These are phyloP conservation scores for Cherax quadricarinatus DNA, from an alignment of 1,140 invertebrate genomes.

Conservation along the genomic window DNA sequence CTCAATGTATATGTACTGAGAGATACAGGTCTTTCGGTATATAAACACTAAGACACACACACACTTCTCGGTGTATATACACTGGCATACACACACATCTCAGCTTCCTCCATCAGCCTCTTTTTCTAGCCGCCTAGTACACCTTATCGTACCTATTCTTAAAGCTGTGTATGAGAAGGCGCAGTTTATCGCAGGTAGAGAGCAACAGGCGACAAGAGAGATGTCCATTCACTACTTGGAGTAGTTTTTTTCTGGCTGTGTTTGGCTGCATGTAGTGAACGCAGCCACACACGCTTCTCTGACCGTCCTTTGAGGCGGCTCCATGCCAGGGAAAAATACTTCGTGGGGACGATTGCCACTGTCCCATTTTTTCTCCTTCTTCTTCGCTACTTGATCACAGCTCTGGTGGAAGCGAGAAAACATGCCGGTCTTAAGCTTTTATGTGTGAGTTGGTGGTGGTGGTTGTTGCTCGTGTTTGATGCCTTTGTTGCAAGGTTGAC, in stretches of 20 bases:
- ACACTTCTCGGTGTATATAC: too few species aligned
- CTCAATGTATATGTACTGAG: too few species aligned
- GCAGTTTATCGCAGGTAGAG: background rate
- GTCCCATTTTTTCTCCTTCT: constrained; percentile 21
- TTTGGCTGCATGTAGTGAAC: background rate
- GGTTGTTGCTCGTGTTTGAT: too few species aligned
- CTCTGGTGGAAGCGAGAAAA: background rate
- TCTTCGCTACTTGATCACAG: constrained; percentile 1
- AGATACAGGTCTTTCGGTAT: too few species aligned
- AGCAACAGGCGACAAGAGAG: background rate
- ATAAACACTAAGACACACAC: too few species aligned
- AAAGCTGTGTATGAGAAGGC: too few species aligned
- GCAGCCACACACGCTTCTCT: background rate
- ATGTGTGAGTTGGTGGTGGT: background rate
- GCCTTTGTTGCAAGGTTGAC: background rate
- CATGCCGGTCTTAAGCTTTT: background rate
- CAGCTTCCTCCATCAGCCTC: too few species aligned
- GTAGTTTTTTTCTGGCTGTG: background rate
- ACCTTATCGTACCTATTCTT: too few species aligned
- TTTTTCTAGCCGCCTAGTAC: too few species aligned
- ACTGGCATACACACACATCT: too few species aligned
- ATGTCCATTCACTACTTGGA: background rate
- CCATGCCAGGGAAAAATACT: background rate
- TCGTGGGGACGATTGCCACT: constrained; percentile 38
- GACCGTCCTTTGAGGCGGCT: constrained; percentile 23